Conservation (phyloP, 2,797 vertebrate species). For the Arnoldichthys spilopterus region DNA sequence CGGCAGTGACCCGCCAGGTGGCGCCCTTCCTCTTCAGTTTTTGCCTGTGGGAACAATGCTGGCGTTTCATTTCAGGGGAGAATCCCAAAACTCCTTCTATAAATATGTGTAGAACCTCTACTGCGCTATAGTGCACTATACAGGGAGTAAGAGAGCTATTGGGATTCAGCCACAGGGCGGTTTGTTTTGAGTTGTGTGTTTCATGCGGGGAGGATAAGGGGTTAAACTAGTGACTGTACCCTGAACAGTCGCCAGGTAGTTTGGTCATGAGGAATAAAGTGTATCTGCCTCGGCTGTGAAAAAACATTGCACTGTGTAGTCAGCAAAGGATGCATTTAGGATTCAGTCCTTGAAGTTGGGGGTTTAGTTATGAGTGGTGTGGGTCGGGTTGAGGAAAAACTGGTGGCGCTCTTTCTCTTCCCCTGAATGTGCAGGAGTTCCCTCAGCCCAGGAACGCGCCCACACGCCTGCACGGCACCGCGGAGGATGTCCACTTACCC, state of each 20-base stretch:
- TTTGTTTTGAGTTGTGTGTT: not conserved
- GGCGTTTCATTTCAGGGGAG: not conserved
- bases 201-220: conserved; percentile 15
- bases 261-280: no score
- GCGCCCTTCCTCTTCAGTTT: not conserved
- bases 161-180: not conserved
- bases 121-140: not conserved
- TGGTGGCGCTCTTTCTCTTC: conserved; percentile 53
- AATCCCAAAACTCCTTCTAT: not conserved
- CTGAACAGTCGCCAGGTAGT: no score
- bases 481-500: conserved; percentile 40
- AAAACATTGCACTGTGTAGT: no score
- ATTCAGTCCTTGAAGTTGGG: no score
- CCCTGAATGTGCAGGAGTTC: conserved; percentile 10
- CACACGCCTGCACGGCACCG: conserved; percentile 28
- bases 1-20: conserved; percentile 19
- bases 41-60: not conserved
- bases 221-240: not conserved
- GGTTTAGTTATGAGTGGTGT: no score
- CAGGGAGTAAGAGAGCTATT: not conserved
- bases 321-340: no score
- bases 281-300: no score
- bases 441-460: not conserved
- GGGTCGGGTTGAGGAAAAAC: no score
- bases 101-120: not conserved